A percentile compares a stretch with the other conserved stretches of the same genome.
Conservation (phyloP, 2,113 vertebrate genomes). For the Calonectris borealis region DNA sequence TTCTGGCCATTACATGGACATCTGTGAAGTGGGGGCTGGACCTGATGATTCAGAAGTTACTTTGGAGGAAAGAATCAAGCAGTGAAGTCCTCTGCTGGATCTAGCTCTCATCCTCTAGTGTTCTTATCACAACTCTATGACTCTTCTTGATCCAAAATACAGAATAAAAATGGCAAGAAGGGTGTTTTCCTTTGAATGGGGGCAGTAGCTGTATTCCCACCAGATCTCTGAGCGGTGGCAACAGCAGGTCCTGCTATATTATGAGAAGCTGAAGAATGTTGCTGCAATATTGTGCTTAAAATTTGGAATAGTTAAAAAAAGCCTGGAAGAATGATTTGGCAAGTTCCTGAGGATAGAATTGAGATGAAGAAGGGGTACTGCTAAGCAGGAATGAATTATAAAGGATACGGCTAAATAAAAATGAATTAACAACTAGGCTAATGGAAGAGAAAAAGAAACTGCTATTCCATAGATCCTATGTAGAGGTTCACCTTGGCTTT, state of each 20-base stretch:
- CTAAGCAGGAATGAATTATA: neutral
- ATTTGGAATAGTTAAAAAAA: neutral
- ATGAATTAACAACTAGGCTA: conserved; percentile 40
- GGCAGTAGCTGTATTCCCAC: neutral
- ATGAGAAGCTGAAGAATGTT: neutral
- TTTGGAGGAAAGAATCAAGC: neutral
- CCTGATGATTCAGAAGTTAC: neutral
- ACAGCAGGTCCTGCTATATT: neutral
- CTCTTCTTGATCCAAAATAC: neutral
- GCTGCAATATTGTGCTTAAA: neutral
- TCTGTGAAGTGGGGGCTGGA: neutral
- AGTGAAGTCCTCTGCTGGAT: neutral
- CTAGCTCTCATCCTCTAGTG: neutral
- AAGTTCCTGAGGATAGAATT: neutral
- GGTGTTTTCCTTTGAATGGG: neutral
- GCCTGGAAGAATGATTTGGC: conserved; percentile 11
- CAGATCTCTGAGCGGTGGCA: fast-evolving
- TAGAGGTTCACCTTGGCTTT: conserved; percentile 61
- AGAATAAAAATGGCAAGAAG: neutral
- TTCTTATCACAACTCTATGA: neutral
- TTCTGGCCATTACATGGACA: neutral
- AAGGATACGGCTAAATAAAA: conserved; percentile 37
- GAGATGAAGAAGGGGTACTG: conserved; percentile 26
- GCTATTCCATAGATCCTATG: neutral
- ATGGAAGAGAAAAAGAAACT: conserved; percentile 17